Evolutionary conservation across 2,888 invertebrate genomes (phyloP), one percentile per base, ranked within the genome.

Genomic region (Lottia scabra): DNA sequence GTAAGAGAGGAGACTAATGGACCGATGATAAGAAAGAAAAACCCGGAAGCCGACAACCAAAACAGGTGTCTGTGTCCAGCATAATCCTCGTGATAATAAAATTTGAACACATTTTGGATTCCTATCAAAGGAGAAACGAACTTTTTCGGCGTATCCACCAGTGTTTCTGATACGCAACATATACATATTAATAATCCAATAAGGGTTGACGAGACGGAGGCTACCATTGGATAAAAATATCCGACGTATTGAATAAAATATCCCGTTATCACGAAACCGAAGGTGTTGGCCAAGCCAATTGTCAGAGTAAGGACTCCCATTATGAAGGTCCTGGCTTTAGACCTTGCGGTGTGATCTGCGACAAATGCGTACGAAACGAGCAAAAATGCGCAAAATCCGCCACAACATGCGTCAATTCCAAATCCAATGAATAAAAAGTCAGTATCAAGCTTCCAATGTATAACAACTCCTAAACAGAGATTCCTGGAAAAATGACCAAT

Each of bases 191-290:
- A 0, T 15, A 72, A 10, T 6, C 65, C 63, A 5, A 68, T 1
- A 10, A 67, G 15, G 10, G 10, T 56, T 13, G 23, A 23, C 6
- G 23, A 23, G 27, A 56, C 65, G 19, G 75, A 65, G 3, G 44
- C 30, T n/a, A 68, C 13, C 13, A 68, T 46, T 44, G 77, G 75
- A 19, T 70, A 65, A 15, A 74, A 38, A 56, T 26, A 75, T 56
- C 77, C 77, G n/a, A 74, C 69, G 8, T 63, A 23, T 62, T 77
- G 48, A 46, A 79, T 77, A 23, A 79, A 65, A 46, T 70, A 73
- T 5, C 79, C 79, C 13, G 75, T 63, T 1, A 67, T 65, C 3
- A 75, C 44, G 45, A 71, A 69, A 23, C 75, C 48, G 4, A 67
- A 62, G 2, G 72, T 70, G 3, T 63, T 48, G n/a, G 75, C 68